Evolutionary conservation across 2,797 vertebrate genomes (phyloP).

Genomic region (Thamnophis elegans): DNA sequence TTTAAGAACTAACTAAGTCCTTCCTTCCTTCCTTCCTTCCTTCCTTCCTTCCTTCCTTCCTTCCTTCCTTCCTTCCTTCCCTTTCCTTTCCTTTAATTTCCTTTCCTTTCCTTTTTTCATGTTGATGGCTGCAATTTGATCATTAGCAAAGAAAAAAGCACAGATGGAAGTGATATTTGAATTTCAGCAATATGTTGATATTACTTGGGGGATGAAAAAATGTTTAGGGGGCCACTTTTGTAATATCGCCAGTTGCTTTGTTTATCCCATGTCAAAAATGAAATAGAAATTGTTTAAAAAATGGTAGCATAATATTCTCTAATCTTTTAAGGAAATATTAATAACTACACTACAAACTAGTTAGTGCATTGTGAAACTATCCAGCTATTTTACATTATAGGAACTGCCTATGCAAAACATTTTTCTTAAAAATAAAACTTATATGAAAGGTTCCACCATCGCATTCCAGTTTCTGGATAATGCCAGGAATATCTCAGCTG

Average conservation of each 20-base stretch:
- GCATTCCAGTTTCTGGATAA: not conserved
- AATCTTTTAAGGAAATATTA: not conserved
- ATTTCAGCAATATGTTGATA: conserved; percentile 62
- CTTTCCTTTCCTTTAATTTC: too few relatives aligned
- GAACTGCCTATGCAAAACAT: not conserved
- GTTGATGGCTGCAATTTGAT: conserved; percentile 74
- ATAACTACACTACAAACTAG: not conserved
- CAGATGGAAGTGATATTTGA: conserved; percentile 63
- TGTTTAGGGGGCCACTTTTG: conserved; percentile 69
- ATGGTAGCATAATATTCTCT: conserved; percentile 29
- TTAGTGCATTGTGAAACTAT: not conserved
- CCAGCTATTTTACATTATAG: not conserved
- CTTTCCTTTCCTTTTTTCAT: conserved; percentile 46
- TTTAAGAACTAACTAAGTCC: conserved; percentile 49
- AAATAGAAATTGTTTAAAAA: conserved; percentile 25
- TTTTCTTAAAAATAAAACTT: not conserved
- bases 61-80: not conserved
- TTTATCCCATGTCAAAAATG: conserved; percentile 19
- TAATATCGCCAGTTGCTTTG: conserved; percentile 38
- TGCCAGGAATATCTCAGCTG: not conserved
- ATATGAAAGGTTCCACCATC: not conserved
- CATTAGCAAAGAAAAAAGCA: conserved; percentile 74
- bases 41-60: too few relatives aligned
- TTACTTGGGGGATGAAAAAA: conserved; percentile 63
- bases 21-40: too few relatives aligned